Evolutionary conservation across 1,140 invertebrate genomes (phyloP).

Genomic region (Harpegnathos saltator): DNA sequence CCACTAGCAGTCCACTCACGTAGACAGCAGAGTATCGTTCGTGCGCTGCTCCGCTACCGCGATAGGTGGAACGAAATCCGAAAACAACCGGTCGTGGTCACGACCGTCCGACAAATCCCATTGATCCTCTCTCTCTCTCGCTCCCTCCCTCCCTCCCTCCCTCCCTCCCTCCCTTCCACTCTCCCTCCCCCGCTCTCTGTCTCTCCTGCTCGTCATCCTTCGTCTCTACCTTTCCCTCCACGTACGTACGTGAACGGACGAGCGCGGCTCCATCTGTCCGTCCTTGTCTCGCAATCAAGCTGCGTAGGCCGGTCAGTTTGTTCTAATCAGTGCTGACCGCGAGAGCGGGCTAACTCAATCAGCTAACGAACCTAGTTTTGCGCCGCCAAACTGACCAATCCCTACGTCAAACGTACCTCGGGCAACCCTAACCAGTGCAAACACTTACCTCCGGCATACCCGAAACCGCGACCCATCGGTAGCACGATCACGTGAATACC

Average conservation of each 20-base stretch:
- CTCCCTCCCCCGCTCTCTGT: constrained; percentile 39
- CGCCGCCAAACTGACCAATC: constrained; percentile 78
- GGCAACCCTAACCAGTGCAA: constrained; percentile 73
- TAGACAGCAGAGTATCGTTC: constrained; percentile 35
- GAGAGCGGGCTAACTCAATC: constrained; percentile 82
- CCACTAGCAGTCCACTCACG: constrained; percentile 39
- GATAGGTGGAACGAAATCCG: constrained; percentile 64
- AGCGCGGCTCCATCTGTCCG: constrained; percentile 21
- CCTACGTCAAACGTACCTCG: constrained; percentile 65
- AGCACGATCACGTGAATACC: constrained; percentile 65
- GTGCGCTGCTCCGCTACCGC: constrained; percentile 51
- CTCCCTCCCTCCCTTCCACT: constrained; percentile 33
- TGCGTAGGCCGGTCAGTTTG: constrained; percentile 84
- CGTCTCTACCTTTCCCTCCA: constrained; percentile 46
- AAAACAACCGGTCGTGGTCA: constrained; percentile 65
- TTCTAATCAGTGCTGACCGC: constrained; percentile 85
- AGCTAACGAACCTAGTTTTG: constrained; percentile 83
- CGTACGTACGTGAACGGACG: constrained; percentile 16
- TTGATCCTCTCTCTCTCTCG: constrained; percentile 36
- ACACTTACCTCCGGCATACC: constrained; percentile 75
- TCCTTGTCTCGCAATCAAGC: constrained; percentile 83
- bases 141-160: constrained; percentile 8
- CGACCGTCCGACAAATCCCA: constrained; percentile 51
- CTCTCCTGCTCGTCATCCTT: constrained; percentile 36
- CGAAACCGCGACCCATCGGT: constrained; percentile 55